A percentile compares a stretch with the other conserved stretches of the same genome.
These are phyloP conservation scores for Ramphastos sulfuratus DNA, from an alignment of 2,113 vertebrate genomes.

Conservation along the genomic window DNA sequence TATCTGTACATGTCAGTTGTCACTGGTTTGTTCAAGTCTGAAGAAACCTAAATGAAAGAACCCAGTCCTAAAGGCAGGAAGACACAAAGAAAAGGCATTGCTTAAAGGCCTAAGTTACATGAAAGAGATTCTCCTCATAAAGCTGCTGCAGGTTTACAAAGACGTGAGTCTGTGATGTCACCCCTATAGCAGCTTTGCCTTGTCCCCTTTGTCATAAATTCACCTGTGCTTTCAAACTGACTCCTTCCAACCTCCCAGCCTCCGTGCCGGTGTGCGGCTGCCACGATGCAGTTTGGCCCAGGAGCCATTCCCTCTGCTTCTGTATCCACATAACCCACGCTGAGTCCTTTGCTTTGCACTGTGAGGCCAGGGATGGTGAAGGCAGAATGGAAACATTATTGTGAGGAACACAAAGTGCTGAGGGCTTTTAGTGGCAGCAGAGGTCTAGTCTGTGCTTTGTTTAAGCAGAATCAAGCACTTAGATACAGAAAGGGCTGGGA, in stretches of 20 bases:
- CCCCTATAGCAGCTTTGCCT: neutral
- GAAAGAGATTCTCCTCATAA: neutral
- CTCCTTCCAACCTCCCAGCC: neutral
- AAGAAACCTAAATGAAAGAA: neutral
- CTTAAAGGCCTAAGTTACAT: neutral
- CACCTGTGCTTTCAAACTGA: fast-evolving
- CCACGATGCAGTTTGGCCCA: fast-evolving
- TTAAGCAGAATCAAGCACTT: neutral
- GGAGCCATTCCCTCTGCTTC: neutral
- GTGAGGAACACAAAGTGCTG: neutral
- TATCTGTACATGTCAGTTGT: neutral
- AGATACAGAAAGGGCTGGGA: neutral
- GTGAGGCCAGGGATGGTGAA: neutral
- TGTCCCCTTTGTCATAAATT: neutral
- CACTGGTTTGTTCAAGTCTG: neutral
- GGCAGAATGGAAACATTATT: neutral
- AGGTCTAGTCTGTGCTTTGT: neutral
- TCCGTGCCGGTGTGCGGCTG: fast-evolving
- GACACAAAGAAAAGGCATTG: neutral
- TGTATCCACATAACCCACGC: fast-evolving
- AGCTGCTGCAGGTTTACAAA: neutral
- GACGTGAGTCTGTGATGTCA: neutral
- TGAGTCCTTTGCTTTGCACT: neutral
- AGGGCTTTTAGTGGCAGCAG: neutral
- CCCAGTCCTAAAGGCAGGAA: neutral